These are phyloP conservation scores for Phoenoteleia sp. DNA, from an alignment of 2,888 invertebrate genomes.

Conservation along the genomic window DNA sequence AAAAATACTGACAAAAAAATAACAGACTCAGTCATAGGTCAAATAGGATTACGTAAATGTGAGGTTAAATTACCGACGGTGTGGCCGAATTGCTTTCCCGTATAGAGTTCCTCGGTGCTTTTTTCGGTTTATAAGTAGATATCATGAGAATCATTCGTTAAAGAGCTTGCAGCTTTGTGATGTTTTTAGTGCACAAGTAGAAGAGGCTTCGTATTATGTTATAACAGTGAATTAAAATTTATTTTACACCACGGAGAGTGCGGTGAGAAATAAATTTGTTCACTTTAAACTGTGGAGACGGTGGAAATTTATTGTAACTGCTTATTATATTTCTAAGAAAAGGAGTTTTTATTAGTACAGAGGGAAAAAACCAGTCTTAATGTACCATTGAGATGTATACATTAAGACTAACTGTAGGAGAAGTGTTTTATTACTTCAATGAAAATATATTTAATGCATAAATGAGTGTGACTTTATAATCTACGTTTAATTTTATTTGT, in stretches of 20 bases:
- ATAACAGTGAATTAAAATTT: constrained; percentile 52
- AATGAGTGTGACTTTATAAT: too few species aligned
- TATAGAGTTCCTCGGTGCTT: constrained; percentile 1
- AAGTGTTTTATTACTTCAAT: not conserved
- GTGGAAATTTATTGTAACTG: constrained; percentile 45
- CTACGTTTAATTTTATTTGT: too few species aligned
- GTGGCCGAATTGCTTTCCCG: constrained; percentile 30
- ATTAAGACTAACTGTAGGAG: not conserved
- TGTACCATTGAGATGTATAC: constrained; percentile 13
- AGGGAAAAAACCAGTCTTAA: constrained; percentile 8
- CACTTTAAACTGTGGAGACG: constrained; percentile 20
- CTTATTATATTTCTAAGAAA: constrained; percentile 36
- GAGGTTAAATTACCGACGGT: constrained; percentile 35
- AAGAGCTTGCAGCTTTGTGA: constrained; percentile 29
- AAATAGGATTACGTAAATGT: constrained; percentile 57
- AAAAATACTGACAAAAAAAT: constrained; percentile 47
- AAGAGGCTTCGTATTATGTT: constrained; percentile 17
- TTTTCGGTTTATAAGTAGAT: constrained; percentile 50
- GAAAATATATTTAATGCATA: not conserved
- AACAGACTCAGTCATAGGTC: constrained; percentile 35
- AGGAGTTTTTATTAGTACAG: not conserved
- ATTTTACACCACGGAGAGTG: constrained; percentile 19
- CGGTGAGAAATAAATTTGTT: constrained; percentile 24
- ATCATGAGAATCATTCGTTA: constrained; percentile 48
- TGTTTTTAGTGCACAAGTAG: constrained; percentile 35